Evolutionary conservation across 2,888 invertebrate species (phyloP), one percentile per base, ranked within the genome.

Genomic region (Hypsopygia costalis): DNA sequence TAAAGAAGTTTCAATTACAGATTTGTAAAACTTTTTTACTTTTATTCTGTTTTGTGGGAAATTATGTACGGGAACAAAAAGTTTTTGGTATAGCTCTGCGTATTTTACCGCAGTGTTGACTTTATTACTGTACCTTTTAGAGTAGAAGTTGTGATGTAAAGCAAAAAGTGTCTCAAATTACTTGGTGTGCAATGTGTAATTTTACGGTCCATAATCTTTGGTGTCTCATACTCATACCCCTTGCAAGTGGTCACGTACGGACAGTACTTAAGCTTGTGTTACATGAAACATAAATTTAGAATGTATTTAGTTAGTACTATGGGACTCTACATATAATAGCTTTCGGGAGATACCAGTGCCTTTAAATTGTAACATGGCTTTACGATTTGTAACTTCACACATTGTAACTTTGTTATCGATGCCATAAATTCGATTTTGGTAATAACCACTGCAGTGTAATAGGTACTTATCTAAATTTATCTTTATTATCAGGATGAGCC

Each of bases 171-270:
- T 21, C 25, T 25, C 22, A 11, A 11, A 11, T 5, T 31, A 21
- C 32, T 38, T 12, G 9, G 11, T 25, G 31, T 8, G 8, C 33
- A 25, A 12, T 39, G 28, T 33, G 22, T 39, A 39, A 39, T 39
- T 39, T 39, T 39, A 39, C 33, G 39, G 33, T 11, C 33, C 16
- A 39, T 39, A 33, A 38, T 39, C 39, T 39, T 20, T 8, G 33
- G 1, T 12, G 31, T 31, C 32, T 31, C 16, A 11, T 31, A 27
- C 4, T 11, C 33, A 36, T n/a, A 33, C 36, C 41, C 41, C 32
- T 36, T 28, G 6, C 33, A 41, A 41, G 33, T 33, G 41, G 41
- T 39, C 33, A 38, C 38, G 32, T 38, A 30, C 8, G 30, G 11
- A 6, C 30, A 30, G 11, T 30, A 10, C n/a, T n/a, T n/a, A n/a